phyloP scores from a whole-genome alignment of 2,888 invertebrate species.

The Rutpela maculata region DNA sequence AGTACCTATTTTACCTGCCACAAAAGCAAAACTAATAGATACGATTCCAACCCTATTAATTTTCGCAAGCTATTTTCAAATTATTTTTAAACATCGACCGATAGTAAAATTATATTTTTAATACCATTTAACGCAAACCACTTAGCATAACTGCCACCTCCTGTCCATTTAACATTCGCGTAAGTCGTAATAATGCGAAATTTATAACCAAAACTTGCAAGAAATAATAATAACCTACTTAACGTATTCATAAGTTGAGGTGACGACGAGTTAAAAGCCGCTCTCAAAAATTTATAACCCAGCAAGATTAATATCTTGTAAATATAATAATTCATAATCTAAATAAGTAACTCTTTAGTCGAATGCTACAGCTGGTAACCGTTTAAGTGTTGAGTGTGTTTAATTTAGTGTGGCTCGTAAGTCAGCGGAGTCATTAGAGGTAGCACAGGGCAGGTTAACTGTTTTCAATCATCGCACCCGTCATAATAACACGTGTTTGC shows the following conservation, averaged over 20 bases:
- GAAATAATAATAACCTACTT: slow-evolving; percentile 28
- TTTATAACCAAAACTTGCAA: slow-evolving; percentile 12
- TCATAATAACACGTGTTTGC: slow-evolving; percentile 62
- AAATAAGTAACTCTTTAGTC: slow-evolving; percentile 16
- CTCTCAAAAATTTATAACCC: slow-evolving; percentile 21
- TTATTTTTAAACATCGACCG: slow-evolving; percentile 3
- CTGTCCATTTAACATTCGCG: slow-evolving; percentile 18
- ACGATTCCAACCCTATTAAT: background rate
- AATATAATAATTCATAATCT: slow-evolving; percentile 37
- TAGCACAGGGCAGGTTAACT: slow-evolving; percentile 49
- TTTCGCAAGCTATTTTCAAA: background rate
- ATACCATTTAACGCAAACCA: background rate
- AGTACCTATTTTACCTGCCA: background rate
- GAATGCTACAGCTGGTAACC: slow-evolving; percentile 27
- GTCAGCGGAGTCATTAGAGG: slow-evolving; percentile 46
- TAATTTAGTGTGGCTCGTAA: slow-evolving; percentile 49
- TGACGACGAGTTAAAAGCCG: slow-evolving; percentile 26
- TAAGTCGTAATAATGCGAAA: slow-evolving; percentile 5
- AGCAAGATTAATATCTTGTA: slow-evolving; percentile 23
- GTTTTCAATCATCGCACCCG: slow-evolving; percentile 58
- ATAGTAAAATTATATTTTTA: background rate
- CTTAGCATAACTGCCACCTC: slow-evolving; percentile 22
- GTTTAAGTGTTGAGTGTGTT: slow-evolving; percentile 33
- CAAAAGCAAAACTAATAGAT: background rate
- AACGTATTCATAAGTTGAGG: slow-evolving; percentile 14